Conservation (phyloP, 1,140 invertebrate genomes). For the Papilio dardanus region DNA sequence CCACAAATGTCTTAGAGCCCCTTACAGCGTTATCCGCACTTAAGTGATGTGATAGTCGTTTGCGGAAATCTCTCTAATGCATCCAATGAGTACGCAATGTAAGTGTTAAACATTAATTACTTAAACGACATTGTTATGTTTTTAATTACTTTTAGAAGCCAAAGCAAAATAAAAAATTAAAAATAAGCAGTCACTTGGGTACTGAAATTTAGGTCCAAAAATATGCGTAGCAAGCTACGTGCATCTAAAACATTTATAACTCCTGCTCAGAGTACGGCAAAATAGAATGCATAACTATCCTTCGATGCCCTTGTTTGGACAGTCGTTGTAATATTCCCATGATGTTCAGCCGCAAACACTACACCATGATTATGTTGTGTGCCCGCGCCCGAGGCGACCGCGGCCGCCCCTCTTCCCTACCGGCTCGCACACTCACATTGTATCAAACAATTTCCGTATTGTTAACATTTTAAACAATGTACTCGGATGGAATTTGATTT, state of each 20-base stretch:
- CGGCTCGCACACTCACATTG: conserved; percentile 13
- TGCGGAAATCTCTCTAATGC: conserved; percentile 64
- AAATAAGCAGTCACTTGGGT: not conserved
- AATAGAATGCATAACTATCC: conserved; percentile 8
- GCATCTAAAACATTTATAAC: not conserved
- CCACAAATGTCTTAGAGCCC: conserved; percentile 48
- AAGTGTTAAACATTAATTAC: not conserved
- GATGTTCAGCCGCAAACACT: conserved; percentile 35
- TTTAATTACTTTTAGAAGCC: not conserved
- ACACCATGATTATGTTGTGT: conserved; percentile 28
- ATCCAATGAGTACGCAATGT: conserved; percentile 44
- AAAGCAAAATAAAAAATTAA: not conserved
- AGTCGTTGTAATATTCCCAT: conserved; percentile 36
- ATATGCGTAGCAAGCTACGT: not conserved
- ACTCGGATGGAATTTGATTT: not conserved
- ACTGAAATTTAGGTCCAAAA: not conserved
- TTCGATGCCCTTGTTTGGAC: conserved; percentile 37
- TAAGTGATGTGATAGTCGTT: conserved; percentile 66
- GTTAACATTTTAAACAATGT: conserved; percentile 29
- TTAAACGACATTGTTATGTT: not conserved
- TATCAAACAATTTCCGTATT: conserved; percentile 30
- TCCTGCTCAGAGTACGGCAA: not conserved
- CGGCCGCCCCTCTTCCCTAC: conserved; percentile 3
- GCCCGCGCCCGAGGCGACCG: conserved; percentile 28
- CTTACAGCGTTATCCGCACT: conserved; percentile 62